Evolutionary conservation across 2,797 vertebrate species (phyloP), one percentile per base, ranked within the genome.

Genomic region (Champsocephalus esox): DNA sequence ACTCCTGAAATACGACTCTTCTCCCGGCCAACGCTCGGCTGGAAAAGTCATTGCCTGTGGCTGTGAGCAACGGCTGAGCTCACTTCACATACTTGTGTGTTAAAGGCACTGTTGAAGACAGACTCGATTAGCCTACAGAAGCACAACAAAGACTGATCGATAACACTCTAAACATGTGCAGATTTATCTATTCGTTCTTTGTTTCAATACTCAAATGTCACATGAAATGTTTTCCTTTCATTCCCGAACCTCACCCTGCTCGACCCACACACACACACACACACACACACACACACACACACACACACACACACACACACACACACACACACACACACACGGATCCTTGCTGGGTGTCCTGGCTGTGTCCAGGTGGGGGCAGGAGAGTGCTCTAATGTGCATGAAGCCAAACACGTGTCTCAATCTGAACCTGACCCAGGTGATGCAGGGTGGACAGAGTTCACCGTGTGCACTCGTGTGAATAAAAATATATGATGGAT

Each of bases 301-400:
- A 38, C 34, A 28, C 24, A 28, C 24, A 28, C 24, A 28, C 24
- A 28, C 24, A 28, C 24, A 28, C 34, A 38, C 34, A 34, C 34
- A 34, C 34, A 34, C 34, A 34, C 34, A 34, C 34, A 38, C 34
- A 34, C 34, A 34, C 34, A 34, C 34, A 34, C 34, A 34, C 34
- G 1, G 1, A 38, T 58, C 66, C 56, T 51, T 57, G 59, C 17
- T 77, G 76, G 79, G 66, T 62, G 85, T 92, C 90, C 78, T 52
- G 38, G 4, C 44, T 81, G 71, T 79, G 85, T 88, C 93, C 93
- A 93, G 91, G 72, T 82, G 94, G 88, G 86, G 93, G 93, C 92
- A 91, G 87, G 74, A 92, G 88, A 87, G 91, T 21, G 90, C 87
- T 91, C 91, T 4, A 57, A 50, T 76, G 80, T 86, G 70, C 56